Base-by-base conservation (phyloP, 2,113 vertebrate genomes). In the Centropus unirufus region DNA sequence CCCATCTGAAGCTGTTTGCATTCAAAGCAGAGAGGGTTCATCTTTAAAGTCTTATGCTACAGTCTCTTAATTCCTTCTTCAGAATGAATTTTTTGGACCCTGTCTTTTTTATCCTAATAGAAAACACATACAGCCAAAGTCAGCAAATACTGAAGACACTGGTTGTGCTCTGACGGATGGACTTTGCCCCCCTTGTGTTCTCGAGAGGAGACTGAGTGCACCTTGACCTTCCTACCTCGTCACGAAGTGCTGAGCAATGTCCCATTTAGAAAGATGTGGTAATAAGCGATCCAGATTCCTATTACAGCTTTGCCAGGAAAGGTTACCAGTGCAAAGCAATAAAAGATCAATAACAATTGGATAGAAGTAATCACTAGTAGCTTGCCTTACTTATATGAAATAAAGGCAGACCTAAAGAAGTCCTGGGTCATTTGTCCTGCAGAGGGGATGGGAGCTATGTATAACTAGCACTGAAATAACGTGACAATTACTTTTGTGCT, bases 301-400 rank as follows among this genome's bases (percentile, higher is more conserved):
- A 83, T 95, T 95, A 86, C 52, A 79, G 61, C 76, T 94, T 86
- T 94, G 76, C 80, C 83, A 69, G 69, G 81, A 75, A 79, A 93
- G 85, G 88, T 93, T 94, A 88, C 47, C 1, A 0, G 87, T 87
- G 83, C 93, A 94, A 90, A 93, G 90, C 72, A 93, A 90, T 95
- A 86, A 89, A 77, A 92, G 55, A 92, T 95, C 90, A 87, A 82
- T 95, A 96, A 96, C 76, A 90, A 89, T 93, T 96, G 93, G 72
- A 70, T 70, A 86, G 86, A 90, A 93, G 81, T 93, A 91, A 93
- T 96, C 73, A 27, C 68, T 68, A 49, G 76, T 63, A 70, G 49
- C 19, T 26, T 90, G 66, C 54, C 73, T 90, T 85, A 59, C 39
- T 81, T 89, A 5, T 6, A 40, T 57, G 85, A 88, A 93, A 77